Conservation (phyloP, 2,888 invertebrate species). For the Tenthredo notha region DNA sequence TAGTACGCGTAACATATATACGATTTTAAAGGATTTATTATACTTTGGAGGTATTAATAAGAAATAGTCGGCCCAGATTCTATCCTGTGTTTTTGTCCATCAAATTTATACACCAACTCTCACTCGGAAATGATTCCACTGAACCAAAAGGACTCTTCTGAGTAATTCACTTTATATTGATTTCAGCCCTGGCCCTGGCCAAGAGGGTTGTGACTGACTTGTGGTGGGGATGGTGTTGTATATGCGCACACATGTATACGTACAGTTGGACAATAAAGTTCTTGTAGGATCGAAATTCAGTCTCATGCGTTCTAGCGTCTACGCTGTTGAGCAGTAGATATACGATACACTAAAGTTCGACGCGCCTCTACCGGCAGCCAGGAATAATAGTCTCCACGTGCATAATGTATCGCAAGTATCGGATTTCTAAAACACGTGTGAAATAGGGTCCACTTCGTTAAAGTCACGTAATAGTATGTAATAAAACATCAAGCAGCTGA, state of each 20-base stretch:
- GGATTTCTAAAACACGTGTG: no score
- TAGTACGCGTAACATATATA: neutral
- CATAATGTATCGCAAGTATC: no score
- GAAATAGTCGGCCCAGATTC: neutral
- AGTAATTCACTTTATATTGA: slow-evolving; percentile 71
- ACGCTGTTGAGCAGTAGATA: no score
- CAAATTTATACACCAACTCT: neutral
- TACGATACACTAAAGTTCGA: no score
- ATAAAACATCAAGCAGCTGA: no score
- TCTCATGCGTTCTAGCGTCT: no score
- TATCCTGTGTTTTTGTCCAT: neutral
- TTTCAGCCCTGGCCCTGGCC: slow-evolving; percentile 63
- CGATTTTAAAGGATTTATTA: neutral
- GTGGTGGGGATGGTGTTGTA: slow-evolving; percentile 39
- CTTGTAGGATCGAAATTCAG: no score
- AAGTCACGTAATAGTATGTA: no score
- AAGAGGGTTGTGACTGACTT: slow-evolving; percentile 56
- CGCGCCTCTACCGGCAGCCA: no score
- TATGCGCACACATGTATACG: neutral
- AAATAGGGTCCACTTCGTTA: no score
- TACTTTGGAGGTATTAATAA: neutral
- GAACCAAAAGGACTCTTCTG: slow-evolving; percentile 55
- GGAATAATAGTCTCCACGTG: no score
- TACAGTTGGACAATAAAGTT: no score
- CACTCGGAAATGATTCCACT: neutral